These are phyloP conservation scores for Tubulanus polymorphus DNA, from an alignment of 2,888 invertebrate species.

Conservation along the genomic window DNA sequence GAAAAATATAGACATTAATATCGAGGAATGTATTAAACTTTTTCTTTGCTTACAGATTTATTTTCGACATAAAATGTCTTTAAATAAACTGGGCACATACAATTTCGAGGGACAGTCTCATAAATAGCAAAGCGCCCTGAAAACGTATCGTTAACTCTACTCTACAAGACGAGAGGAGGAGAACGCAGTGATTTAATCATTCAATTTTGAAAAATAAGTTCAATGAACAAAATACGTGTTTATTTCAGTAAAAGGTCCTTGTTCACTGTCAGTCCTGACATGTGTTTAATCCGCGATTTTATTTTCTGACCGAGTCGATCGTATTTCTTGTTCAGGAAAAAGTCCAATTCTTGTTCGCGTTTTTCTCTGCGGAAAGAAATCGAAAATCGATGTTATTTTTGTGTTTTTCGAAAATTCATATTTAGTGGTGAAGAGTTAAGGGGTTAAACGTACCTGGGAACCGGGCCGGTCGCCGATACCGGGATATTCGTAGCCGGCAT, in stretches of 20 bases:
- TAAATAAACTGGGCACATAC: no score
- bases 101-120: no score
- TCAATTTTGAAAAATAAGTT: no score
- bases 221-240: not conserved
- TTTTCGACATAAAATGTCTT: no score
- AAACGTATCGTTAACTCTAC: no score
- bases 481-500: conserved; percentile 46
- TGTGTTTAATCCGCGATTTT: conserved; percentile 21
- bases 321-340: conserved; percentile 47
- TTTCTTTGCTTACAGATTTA: no score
- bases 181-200: no score
- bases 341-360: conserved; percentile 46
- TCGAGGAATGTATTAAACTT: no score
- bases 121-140: no score
- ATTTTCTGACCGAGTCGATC: conserved; percentile 44
- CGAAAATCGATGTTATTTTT: no score
- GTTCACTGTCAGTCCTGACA: conserved; percentile 29
- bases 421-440: not conserved
- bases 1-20: no score
- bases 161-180: no score
- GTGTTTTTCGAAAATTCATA: not conserved
- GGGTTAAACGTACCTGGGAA: conserved; percentile 32
- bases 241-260: conserved; percentile 27
- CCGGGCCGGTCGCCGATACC: conserved; percentile 38
- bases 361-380: conserved; percentile 35